Percentiles rank a stretch among this genome's conserved stretches.
These are phyloP conservation scores for Hypotaenidia philippensis DNA, from an alignment of 2,797 vertebrate species.

Conservation along the genomic window DNA sequence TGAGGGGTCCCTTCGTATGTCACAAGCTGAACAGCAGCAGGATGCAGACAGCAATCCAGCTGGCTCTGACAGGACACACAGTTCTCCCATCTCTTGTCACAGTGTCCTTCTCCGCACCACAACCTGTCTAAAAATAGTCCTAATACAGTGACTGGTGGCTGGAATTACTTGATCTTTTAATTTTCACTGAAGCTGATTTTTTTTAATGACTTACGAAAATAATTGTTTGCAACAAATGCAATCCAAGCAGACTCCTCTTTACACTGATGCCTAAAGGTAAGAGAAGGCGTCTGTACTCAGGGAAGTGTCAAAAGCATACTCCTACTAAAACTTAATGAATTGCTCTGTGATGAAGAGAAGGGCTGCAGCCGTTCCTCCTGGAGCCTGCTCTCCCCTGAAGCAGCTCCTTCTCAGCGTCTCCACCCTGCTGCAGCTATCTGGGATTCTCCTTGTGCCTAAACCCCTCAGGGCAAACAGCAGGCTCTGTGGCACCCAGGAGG, in stretches of 20 bases:
- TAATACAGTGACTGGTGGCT: neutral
- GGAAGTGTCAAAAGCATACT: neutral
- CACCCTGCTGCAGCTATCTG: neutral
- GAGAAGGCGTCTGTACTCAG: neutral
- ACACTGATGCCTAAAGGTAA: neutral
- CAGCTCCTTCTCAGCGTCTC: neutral
- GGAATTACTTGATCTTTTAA: neutral
- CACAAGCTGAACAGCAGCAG: neutral
- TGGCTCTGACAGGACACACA: rapidly evolving
- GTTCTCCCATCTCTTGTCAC: neutral
- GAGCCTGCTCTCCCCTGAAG: neutral
- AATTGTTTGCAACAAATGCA: neutral
- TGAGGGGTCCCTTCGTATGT: neutral
- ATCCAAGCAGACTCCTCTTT: neutral
- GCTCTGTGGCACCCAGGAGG: neutral
- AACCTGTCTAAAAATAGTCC: neutral
- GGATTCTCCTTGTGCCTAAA: neutral
- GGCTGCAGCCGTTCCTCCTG: too few species aligned
- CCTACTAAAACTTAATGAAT: neutral
- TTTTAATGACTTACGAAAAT: neutral
- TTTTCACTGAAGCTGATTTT: neutral
- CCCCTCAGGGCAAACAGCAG: neutral
- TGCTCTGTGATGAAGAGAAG: neutral
- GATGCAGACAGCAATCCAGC: neutral
- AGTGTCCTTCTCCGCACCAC: neutral